Percentiles rank a stretch among this genome's conserved stretches.
Evolutionary conservation across 2,113 vertebrate species (phyloP).

Genomic region (Peromyscus maniculatus): DNA sequence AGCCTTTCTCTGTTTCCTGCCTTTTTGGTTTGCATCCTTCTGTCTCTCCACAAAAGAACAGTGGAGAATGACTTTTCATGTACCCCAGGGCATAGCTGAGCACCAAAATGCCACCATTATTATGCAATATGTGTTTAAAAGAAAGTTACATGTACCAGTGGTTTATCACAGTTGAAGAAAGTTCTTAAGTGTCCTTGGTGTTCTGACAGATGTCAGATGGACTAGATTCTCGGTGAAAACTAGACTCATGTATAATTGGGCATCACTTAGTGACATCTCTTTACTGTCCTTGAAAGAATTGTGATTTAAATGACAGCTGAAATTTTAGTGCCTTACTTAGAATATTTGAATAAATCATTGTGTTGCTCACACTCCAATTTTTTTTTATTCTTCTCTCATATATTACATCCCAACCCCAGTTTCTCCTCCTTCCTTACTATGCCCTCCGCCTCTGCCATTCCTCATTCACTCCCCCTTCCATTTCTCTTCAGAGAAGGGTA

Average conservation of each 20-base stretch:
- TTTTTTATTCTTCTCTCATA: not conserved
- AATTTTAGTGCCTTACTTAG: slow-evolving; percentile 9
- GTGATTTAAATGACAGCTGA: not conserved
- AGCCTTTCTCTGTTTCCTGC: not conserved
- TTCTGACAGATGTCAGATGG: not conserved
- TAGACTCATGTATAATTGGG: not conserved
- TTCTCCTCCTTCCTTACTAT: too few species aligned
- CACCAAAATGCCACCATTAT: not conserved
- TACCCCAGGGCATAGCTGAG: not conserved
- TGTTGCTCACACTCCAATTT: not conserved
- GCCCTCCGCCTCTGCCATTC: too few species aligned
- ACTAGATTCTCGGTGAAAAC: not conserved
- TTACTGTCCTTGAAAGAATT: slow-evolving; percentile 11
- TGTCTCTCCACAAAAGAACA: not conserved
- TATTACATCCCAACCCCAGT: not conserved
- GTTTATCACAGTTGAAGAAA: not conserved
- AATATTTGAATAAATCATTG: not conserved
- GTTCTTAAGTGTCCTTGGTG: not conserved
- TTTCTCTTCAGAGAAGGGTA: not conserved
- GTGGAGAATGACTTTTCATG: not conserved
- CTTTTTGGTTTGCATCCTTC: not conserved
- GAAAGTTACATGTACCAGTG: not conserved
- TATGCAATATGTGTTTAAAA: not conserved
- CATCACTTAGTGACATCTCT: not conserved
- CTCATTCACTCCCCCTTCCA: not conserved